These are phyloP conservation scores for Pachyseris speciosa DNA, from an alignment of 64 coral and sea anemone species.

Conservation along the genomic window DNA sequence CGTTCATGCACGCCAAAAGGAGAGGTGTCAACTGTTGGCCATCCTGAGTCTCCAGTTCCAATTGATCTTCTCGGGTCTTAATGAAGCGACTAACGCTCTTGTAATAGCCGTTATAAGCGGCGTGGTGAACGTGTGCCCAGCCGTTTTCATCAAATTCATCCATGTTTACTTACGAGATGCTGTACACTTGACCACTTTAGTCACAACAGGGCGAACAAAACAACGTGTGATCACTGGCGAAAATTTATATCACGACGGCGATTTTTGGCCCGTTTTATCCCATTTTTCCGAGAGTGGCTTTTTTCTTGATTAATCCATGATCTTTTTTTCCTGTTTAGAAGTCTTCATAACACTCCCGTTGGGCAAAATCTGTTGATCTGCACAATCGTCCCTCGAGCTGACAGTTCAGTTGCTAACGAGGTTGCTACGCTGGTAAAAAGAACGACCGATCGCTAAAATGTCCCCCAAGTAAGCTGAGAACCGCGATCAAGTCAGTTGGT, in stretches of 20 bases:
- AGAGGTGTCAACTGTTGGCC: slow-evolving; percentile 81
- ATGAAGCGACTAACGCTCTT: slow-evolving; percentile 96
- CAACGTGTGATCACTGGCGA: neutral
- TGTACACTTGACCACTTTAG: too few species aligned
- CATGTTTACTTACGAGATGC: slow-evolving; percentile 53
- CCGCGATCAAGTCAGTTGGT: neutral
- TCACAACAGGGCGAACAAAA: too few species aligned
- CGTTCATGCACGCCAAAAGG: slow-evolving; percentile 85
- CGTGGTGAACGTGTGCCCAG: slow-evolving; percentile 99
- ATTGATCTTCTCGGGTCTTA: slow-evolving; percentile 80
- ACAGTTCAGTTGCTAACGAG: slow-evolving; percentile 48
- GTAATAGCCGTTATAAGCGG: slow-evolving; percentile 89
- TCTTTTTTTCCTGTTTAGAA: neutral
- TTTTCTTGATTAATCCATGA: neutral
- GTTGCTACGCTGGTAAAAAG: slow-evolving; percentile 15
- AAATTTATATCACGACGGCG: neutral
- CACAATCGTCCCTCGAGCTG: neutral
- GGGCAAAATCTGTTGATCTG: neutral
- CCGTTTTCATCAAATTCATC: slow-evolving; percentile 99
- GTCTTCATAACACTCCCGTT: neutral
- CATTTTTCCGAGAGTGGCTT: neutral
- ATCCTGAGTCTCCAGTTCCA: slow-evolving; percentile 93
- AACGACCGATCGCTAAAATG: neutral
- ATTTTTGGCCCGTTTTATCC: neutral
- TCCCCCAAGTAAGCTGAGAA: too few species aligned